Base-by-base conservation (phyloP, 2,888 invertebrate genomes). In the Mythimna ferrago region DNA sequence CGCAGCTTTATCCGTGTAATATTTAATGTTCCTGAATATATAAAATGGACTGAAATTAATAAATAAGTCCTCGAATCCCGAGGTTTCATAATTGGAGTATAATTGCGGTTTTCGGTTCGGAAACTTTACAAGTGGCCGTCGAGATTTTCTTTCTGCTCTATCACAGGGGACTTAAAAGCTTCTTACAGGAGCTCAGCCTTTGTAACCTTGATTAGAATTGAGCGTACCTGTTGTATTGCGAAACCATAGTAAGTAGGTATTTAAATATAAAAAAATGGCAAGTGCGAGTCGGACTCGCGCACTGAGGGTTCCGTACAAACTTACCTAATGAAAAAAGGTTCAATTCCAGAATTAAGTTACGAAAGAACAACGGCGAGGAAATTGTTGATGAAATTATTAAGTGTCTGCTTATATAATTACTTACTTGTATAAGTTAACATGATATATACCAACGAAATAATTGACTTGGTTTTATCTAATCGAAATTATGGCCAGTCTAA, bases 121-220 rank as follows among this genome's bases (percentile, higher is more conserved):
- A 60, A 71, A 48, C 58, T 77, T 54, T 58, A 71, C 71, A n/a
- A 77, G 76, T 64, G 71, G 58, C 53, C 32, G 44, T 48, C 21
- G 53, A 60, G 77, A 76, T 71, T 76, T 76, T 71, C 58, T 71
- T 48, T 66, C 51, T 38, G 60, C 71, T 76, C 71, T 48, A 76
- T 77, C 63, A 63, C 58, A 32, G 38, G 71, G 71, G 76, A 76
- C 58, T 76, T 76, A 71, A 64, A 76, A 77, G 77, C 77, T 58
- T 54, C 77, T 60, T 71, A 64, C 44, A 41, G 44, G 71, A 64
- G 58, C 58, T 77, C 11, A 71, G 71, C 58, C 63, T 64, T 77
- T 71, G 77, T 60, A 64, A 77, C 21, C 71, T 60, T 77, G 77
- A 71, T 77, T 48, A 77, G 38, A 77, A 76, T 77, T 48, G 44